phyloP scores from a whole-genome alignment of 1,140 invertebrate species.

The Hydropsyche tenuis region DNA sequence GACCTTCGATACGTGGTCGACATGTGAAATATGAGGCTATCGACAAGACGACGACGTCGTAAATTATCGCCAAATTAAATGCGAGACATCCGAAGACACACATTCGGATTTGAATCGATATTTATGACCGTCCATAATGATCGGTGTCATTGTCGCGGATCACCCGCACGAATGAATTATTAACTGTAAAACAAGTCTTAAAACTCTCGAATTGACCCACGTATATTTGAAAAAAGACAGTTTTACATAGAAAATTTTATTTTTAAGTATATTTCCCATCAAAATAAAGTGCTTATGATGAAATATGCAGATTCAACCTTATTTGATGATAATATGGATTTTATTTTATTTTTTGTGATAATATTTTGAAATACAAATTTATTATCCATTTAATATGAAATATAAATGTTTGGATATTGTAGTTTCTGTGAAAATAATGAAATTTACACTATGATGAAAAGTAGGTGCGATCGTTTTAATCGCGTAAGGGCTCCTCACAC shows the following conservation, averaged over 20 bases:
- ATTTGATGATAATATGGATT: too few relatives aligned
- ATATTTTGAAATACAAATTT: too few relatives aligned
- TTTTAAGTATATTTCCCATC: too few relatives aligned
- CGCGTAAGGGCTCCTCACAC: conserved; percentile 22
- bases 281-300: too few relatives aligned
- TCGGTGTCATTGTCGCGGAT: conserved; percentile 2
- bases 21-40: conserved; percentile 17
- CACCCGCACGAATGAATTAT: too few relatives aligned
- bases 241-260: too few relatives aligned
- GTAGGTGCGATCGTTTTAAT: conserved; percentile 24
- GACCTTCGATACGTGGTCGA: background rate
- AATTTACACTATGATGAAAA: background rate
- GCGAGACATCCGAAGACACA: background rate
- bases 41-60: background rate
- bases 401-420: background rate
- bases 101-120: background rate
- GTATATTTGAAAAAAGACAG: too few relatives aligned
- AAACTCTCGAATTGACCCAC: too few relatives aligned
- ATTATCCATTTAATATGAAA: too few relatives aligned
- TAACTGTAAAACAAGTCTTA: too few relatives aligned
- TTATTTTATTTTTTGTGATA: too few relatives aligned
- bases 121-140: conserved; percentile 5
- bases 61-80: conserved; percentile 2
- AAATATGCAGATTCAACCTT: too few relatives aligned
- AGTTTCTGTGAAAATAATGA: background rate